Evolutionary conservation across 2,888 invertebrate species (phyloP).

Genomic region (Oithona nana): DNA sequence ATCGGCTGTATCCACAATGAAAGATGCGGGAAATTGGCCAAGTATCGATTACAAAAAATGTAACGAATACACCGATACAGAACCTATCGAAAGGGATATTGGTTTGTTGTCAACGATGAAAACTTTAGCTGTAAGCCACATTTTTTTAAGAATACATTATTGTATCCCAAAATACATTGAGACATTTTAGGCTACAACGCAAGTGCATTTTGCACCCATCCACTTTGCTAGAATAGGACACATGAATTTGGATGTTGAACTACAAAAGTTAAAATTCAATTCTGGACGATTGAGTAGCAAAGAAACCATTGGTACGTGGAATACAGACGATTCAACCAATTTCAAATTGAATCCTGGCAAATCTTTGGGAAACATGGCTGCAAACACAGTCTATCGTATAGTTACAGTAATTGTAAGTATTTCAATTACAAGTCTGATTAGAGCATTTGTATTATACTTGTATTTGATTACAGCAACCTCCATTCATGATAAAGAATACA

Average conservation of each 20-base stretch:
- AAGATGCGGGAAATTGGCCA: not conserved
- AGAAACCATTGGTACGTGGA: constrained; percentile 21
- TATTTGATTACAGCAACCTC: constrained; percentile 31
- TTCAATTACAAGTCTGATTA: not conserved
- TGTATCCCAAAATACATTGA: too few relatives aligned
- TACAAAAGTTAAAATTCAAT: constrained; percentile 19
- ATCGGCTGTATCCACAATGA: constrained; percentile 35
- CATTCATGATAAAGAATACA: constrained; percentile 30
- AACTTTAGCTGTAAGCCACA: too few relatives aligned
- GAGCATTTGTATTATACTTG: not conserved
- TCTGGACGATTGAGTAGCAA: constrained; percentile 18
- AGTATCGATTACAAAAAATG: constrained; percentile 14
- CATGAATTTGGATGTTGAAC: constrained; percentile 18
- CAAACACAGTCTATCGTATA: constrained; percentile 64
- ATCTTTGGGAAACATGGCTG: constrained; percentile 51
- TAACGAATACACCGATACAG: constrained; percentile 18
- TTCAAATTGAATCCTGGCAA: constrained; percentile 43
- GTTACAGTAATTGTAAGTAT: constrained; percentile 55
- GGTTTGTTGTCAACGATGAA: too few relatives aligned
- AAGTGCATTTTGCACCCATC: constrained; percentile 16
- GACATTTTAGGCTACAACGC: constrained; percentile 18
- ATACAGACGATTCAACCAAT: constrained; percentile 28
- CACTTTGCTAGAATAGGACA: too few relatives aligned
- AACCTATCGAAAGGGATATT: constrained; percentile 11
- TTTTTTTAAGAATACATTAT: too few relatives aligned